Base-by-base conservation (phyloP, 2,888 invertebrate genomes). In the Dastarcus helophoroides region DNA sequence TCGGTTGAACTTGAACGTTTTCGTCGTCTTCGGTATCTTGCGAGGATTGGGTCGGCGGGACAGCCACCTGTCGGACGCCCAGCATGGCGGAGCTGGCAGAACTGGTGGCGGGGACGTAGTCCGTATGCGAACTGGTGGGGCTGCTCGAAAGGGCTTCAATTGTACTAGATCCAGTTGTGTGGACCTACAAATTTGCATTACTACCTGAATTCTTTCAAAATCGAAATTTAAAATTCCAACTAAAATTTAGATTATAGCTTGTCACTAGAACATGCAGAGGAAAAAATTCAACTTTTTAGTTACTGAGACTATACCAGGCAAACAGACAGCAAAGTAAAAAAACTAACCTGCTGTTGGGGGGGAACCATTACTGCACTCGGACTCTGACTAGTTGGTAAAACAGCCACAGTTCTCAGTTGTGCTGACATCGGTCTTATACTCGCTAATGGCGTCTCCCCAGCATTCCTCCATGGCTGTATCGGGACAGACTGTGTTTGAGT, bases 391-490 rank as follows among this genome's bases (percentile, higher is more conserved):
- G 83, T 83, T 1, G 86, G 86, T 26, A 84, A 67, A 31, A 88
- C 83, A 14, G 62, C 59, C 3, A 58, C 60, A 42, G 79, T 80
- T 32, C 79, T 63, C 19, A 75, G 67, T 29, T 76, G 77, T 30
- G 78, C 74, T 2, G 82, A 79, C 73, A 93, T 89, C 0, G 93
- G 93, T 17, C 91, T 71, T 48, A 94, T 93, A 46, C 91, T 90
- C 11, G 93, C 94, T 38, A 91, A 68, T 1, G 83, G 90, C 1
- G 90, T 86, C 54, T 85, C 84, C 3, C 79, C 73, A 2, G 79
- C 78, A 37, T 56, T 61, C 11, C 82, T 72, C 58, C 81, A 74
- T 12, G 75, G 72, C n/a, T 68, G 69, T 22, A 74, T 71, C 3
- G 72, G 69, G 50, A 68, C 72, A 19, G 69, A 63, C 38, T 67